phyloP scores from a whole-genome alignment of 2,797 vertebrate genomes.

The Phyllotis vaccarum region DNA sequence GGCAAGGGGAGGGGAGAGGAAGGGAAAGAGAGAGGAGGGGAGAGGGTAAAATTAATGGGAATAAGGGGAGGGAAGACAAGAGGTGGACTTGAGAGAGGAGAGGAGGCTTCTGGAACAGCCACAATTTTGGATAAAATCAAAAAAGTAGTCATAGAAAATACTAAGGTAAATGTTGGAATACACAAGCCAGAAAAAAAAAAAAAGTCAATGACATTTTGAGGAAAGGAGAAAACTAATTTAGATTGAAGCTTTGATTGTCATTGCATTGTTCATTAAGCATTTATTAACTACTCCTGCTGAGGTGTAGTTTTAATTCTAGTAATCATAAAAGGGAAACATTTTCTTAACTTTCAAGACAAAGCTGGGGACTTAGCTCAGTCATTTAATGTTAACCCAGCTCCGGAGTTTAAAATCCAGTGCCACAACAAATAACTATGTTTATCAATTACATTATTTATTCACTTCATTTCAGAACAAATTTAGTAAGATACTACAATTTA shows the following conservation, averaged over 20 bases:
- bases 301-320: not conserved
- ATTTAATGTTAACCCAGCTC: not conserved
- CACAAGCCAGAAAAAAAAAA: not conserved
- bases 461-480: not conserved
- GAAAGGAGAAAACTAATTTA: not conserved
- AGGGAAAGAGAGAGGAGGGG: rapidly evolving
- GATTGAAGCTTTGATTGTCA: not conserved
- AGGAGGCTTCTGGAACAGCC: not conserved
- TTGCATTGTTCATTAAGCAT: not conserved
- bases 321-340: not conserved
- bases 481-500: not conserved
- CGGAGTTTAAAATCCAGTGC: not conserved
- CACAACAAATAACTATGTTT: not conserved
- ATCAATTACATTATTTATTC: not conserved
- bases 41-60: not conserved
- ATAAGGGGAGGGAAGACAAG: not conserved
- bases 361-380: not conserved
- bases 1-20: too few relatives aligned
- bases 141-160: too few relatives aligned
- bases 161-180: not conserved
- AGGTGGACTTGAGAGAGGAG: too few relatives aligned
- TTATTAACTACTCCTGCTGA: not conserved
- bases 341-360: not conserved
- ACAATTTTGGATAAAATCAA: not conserved
- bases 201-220: not conserved